Percentiles rank a stretch among this genome's conserved stretches.
These are phyloP conservation scores for Limnothrissa miodon DNA, from an alignment of 2,113 vertebrate species.

Conservation along the genomic window DNA sequence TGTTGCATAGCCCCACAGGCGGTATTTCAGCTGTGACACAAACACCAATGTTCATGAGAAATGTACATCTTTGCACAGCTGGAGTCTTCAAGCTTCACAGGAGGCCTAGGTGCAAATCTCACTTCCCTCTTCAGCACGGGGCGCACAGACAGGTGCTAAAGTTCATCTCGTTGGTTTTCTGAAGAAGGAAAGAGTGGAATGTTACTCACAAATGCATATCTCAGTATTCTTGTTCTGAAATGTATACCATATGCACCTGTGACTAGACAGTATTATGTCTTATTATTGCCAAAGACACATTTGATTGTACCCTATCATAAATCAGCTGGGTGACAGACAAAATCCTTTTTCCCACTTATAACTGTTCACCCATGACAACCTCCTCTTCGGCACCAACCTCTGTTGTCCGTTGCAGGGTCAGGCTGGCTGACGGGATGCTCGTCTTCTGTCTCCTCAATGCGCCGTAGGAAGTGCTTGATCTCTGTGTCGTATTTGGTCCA, in stretches of 20 bases:
- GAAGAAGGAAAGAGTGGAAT: slow-evolving; percentile 24
- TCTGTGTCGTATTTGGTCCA: slow-evolving; percentile 88
- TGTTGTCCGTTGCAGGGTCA: slow-evolving; percentile 35
- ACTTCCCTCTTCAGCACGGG: slow-evolving; percentile 44
- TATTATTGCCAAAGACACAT: not conserved
- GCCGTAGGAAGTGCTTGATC: slow-evolving; percentile 77
- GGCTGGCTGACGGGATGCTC: not conserved
- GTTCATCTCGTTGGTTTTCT: slow-evolving; percentile 83
- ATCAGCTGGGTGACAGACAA: not conserved
- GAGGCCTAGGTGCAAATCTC: slow-evolving; percentile 52
- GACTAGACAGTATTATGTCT: not conserved
- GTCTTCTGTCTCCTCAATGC: slow-evolving; percentile 63
- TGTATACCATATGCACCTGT: not conserved
- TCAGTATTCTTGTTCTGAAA: not conserved
- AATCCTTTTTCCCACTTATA: too few relatives aligned
- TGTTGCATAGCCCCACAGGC: not conserved
- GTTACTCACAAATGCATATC: not conserved
- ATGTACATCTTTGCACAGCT: slow-evolving; percentile 35
- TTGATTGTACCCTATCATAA: not conserved
- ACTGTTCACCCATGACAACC: not conserved
- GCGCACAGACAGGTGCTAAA: slow-evolving; percentile 70
- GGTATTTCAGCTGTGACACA: slow-evolving; percentile 39
- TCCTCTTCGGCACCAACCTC: slow-evolving; percentile 48
- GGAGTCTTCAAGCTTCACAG: slow-evolving; percentile 56
- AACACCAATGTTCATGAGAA: slow-evolving; percentile 54